Base-by-base conservation (phyloP, 2,113 vertebrate species). In the Chamaea fasciata region DNA sequence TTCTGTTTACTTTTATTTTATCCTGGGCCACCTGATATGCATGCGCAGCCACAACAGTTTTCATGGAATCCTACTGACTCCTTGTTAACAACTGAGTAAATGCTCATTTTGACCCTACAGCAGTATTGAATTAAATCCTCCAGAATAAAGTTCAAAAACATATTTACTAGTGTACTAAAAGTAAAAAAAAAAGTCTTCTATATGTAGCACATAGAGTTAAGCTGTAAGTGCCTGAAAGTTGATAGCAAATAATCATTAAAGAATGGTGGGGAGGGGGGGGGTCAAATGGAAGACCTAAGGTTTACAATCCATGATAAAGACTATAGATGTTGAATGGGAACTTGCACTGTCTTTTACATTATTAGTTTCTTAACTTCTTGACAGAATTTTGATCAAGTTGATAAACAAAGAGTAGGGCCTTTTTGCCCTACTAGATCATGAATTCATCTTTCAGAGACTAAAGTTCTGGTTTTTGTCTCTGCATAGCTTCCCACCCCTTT, bases 211-310 rank as follows among this genome's bases (percentile, higher is more conserved):
- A 18, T 16, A 13, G 6, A n/a, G 11, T 56, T 92, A 56, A 85
- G 6, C 12, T 75, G 21, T 71, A 88, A 79, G 30, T 79, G 10
- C n/a, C 64, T 74, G 50, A 65, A 74, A 13, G 26, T 21, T 86
- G 65, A 46, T 90, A 74, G 39, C 8, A 73, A 87, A 42, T 56
- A 69, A 53, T 53, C 28, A 63, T 77, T 77, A 53, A 41, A 52
- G 22, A 44, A 53, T 28, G 11, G 17, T 5, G 11, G 0, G 1
- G 4, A 4, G 22, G n/a, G 2, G 2, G 2, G 2, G 7, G 9
- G 44, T 75, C 12, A 16, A 35, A 50, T 31, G 15, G 8, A 27
- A 39, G 37, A 49, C 4, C 13, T 77, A 41, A 62, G 11, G 11
- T 84, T 70, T 74, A 22, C 15, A 84, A 33, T 70, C 60, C 42